Evolutionary conservation across 2,797 vertebrate species (phyloP).

Genomic region (Dermochelys coriacea): DNA sequence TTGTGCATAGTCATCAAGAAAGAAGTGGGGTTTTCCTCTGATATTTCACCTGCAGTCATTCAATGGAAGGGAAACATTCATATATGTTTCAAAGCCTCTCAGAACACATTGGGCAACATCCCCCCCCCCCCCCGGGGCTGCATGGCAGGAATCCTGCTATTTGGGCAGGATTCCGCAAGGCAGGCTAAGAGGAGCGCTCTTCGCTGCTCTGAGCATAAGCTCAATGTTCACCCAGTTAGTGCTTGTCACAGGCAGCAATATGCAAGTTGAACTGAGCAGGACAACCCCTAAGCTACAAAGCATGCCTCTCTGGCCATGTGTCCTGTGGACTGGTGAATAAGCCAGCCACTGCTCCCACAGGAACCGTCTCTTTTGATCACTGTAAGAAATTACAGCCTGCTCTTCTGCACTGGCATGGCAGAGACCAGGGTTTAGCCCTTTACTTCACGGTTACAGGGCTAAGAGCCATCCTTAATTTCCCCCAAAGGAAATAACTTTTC

Average conservation of each 20-base stretch:
- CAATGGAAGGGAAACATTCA: neutral
- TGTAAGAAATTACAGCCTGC: neutral
- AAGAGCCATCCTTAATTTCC: slow-evolving; percentile 8
- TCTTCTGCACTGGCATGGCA: neutral
- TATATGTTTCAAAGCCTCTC: neutral
- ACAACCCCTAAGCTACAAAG: neutral
- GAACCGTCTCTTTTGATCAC: neutral
- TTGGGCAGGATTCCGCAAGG: neutral
- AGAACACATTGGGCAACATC: neutral
- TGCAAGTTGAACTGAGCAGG: neutral
- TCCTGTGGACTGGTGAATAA: neutral
- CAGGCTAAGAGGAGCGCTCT: accelerated
- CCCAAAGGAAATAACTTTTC: neutral
- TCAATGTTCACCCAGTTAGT: accelerated
- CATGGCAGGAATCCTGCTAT: neutral
- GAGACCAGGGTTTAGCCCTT: neutral
- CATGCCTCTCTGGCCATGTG: neutral
- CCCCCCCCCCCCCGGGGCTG: neutral
- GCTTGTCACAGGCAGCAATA: neutral
- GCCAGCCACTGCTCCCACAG: neutral
- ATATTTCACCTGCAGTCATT: neutral
- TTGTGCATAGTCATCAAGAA: neutral
- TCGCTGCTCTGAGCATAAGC: neutral
- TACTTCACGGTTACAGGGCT: neutral
- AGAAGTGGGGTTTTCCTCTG: neutral